These are phyloP conservation scores for Lateolabrax maculatus DNA, from an alignment of 2,797 vertebrate species.

Conservation along the genomic window DNA sequence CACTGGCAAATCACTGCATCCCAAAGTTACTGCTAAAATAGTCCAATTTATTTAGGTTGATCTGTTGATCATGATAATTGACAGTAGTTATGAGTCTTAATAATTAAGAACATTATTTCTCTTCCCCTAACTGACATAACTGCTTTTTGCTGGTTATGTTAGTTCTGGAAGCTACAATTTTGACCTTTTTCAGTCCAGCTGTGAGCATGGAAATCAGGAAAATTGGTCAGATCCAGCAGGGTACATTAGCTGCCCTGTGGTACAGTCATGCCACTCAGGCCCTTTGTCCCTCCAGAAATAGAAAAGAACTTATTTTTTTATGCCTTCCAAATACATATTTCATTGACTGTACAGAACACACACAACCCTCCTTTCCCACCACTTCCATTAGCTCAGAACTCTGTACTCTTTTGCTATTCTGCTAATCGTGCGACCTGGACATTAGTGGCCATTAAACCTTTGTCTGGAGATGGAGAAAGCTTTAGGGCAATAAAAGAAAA, in stretches of 20 bases:
- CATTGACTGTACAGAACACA: conserved; percentile 22
- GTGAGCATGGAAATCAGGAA: neutral
- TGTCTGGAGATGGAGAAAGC: conserved; percentile 40
- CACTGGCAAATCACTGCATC: too few relatives aligned
- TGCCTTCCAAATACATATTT: conserved; percentile 36
- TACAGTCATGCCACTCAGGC: neutral
- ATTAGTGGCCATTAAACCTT: conserved; percentile 60
- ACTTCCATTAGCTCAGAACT: conserved; percentile 33
- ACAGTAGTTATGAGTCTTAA: neutral
- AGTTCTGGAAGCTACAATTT: neutral
- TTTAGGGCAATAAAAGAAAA: conserved; percentile 43
- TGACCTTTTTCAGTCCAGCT: neutral
- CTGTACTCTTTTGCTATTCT: conserved; percentile 25
- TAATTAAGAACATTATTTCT: neutral
- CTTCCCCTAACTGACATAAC: neutral
- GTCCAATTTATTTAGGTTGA: neutral
- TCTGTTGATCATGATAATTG: neutral
- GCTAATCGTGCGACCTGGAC: conserved; percentile 39
- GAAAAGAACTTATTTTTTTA: conserved; percentile 25
- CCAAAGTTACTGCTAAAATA: neutral
- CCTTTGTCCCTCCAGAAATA: conserved; percentile 41
- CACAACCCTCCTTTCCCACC: neutral
- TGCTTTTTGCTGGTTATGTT: neutral
- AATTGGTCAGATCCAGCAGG: neutral
- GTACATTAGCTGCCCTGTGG: neutral